These are phyloP conservation scores for Apantesis nais DNA, from an alignment of 2,888 invertebrate genomes.

Conservation along the genomic window DNA sequence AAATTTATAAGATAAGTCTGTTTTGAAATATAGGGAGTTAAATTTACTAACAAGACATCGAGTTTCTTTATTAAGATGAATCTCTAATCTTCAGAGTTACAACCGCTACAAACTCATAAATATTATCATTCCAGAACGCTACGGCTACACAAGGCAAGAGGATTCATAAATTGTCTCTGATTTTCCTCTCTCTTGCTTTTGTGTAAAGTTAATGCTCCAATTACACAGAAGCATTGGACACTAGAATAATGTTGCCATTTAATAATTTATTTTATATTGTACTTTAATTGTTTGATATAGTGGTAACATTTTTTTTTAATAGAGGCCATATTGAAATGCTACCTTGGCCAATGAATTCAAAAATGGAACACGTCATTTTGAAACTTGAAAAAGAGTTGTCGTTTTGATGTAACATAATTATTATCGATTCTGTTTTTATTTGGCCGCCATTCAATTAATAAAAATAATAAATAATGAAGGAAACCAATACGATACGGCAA, in stretches of 20 bases:
- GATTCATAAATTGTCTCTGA: conserved; percentile 1
- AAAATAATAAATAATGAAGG: not conserved
- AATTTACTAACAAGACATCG: not conserved
- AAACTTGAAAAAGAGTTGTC: not conserved
- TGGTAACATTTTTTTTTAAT: not conserved
- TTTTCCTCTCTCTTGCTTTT: not conserved
- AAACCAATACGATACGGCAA: conserved; percentile 26
- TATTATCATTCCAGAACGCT: not conserved
- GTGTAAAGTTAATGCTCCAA: conserved; percentile 1
- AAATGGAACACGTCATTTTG: not conserved
- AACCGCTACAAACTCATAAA: not conserved
- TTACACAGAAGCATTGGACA: conserved; percentile 21
- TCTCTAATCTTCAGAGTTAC: not conserved
- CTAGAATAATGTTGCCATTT: not conserved
- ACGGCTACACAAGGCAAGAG: not conserved
- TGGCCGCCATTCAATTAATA: not conserved
- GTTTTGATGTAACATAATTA: not conserved
- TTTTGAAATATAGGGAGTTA: not conserved
- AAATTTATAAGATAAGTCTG: too few relatives aligned
- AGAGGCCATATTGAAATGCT: not conserved
- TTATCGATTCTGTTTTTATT: not conserved
- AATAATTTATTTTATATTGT: not conserved
- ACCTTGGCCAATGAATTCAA: not conserved
- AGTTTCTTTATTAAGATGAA: not conserved
- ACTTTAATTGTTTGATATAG: not conserved